Conservation (phyloP, 2,797 vertebrate genomes). For the Apogon talboti region DNA sequence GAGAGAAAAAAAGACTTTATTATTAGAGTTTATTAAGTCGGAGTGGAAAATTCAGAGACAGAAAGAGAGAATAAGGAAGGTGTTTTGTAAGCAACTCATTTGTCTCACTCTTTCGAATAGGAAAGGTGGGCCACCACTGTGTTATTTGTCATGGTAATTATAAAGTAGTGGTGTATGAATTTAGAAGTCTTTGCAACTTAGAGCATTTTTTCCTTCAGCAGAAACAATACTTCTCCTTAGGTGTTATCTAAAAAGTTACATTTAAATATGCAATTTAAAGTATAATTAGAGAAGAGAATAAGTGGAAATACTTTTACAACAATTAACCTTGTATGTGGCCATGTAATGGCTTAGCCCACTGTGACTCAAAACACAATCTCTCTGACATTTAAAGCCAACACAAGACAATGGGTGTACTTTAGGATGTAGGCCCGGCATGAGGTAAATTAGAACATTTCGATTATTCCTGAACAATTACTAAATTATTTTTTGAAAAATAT, state of each 20-base stretch:
- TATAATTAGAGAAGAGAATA: slow-evolving; percentile 81
- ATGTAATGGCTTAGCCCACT: slow-evolving; percentile 85
- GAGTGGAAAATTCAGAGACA: slow-evolving; percentile 26
- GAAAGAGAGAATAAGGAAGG: slow-evolving; percentile 33
- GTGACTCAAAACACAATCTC: slow-evolving; percentile 85
- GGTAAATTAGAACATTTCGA: slow-evolving; percentile 85
- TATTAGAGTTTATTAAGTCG: slow-evolving; percentile 6
- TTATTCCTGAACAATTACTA: slow-evolving; percentile 81
- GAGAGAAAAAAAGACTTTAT: slow-evolving; percentile 17
- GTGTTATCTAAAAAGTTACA: slow-evolving; percentile 80
- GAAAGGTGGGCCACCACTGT: slow-evolving; percentile 56
- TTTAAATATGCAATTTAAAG: slow-evolving; percentile 81
- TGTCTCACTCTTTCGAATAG: slow-evolving; percentile 62
- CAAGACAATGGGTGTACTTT: slow-evolving; percentile 80
- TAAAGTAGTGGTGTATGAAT: slow-evolving; percentile 63
- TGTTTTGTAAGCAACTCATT: slow-evolving; percentile 67
- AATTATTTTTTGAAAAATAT: slow-evolving; percentile 74
- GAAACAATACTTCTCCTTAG: slow-evolving; percentile 77
- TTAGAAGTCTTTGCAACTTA: slow-evolving; percentile 61
- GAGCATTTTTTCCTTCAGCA: slow-evolving; percentile 50
- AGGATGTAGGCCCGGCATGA: slow-evolving; percentile 80
- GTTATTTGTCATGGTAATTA: slow-evolving; percentile 73
- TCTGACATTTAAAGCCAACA: slow-evolving; percentile 85
- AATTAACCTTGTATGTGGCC: slow-evolving; percentile 89
- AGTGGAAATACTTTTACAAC: slow-evolving; percentile 82